These are phyloP conservation scores for Diarsia rubi DNA, from an alignment of 2,888 invertebrate species.

Conservation along the genomic window DNA sequence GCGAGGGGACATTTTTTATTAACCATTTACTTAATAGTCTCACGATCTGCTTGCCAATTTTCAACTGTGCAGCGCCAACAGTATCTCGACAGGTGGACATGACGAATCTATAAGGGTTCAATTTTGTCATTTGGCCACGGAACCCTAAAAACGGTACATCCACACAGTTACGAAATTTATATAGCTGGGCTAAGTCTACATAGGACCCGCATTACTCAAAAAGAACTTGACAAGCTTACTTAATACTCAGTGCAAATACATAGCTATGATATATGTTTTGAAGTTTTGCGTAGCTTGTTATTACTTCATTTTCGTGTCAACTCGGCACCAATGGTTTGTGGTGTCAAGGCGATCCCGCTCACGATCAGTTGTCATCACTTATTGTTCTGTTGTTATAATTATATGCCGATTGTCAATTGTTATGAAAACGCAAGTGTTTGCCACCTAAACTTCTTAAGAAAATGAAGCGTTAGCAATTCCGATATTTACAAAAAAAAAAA, in stretches of 20 bases:
- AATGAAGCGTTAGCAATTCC: not conserved
- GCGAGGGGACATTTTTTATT: too few species aligned
- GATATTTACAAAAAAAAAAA: not conserved
- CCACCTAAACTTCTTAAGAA: not conserved
- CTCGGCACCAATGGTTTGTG: conserved; percentile 61
- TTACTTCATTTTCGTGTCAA: conserved; percentile 63
- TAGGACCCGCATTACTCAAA: not conserved
- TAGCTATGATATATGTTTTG: not conserved
- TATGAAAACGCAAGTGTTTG: conserved; percentile 21
- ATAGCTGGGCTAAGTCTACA: not conserved
- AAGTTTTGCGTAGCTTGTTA: conserved; percentile 50
- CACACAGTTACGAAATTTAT: too few species aligned
- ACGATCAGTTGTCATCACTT: conserved; percentile 56
- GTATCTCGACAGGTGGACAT: too few species aligned
- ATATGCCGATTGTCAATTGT: conserved; percentile 40
- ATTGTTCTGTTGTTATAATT: conserved; percentile 51
- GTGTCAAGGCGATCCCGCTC: conserved; percentile 72
- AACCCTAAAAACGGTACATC: too few species aligned
- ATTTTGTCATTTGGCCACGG: too few species aligned
- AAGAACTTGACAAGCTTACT: not conserved
- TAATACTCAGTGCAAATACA: not conserved
- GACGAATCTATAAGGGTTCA: too few species aligned
- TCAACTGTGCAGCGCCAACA: too few species aligned
- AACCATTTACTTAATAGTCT: too few species aligned
- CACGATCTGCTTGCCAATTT: too few species aligned